A percentile compares a stretch with the other conserved stretches of the same genome.
Conservation (phyloP, 2,797 vertebrate species). For the Sebastes hubbsi region DNA sequence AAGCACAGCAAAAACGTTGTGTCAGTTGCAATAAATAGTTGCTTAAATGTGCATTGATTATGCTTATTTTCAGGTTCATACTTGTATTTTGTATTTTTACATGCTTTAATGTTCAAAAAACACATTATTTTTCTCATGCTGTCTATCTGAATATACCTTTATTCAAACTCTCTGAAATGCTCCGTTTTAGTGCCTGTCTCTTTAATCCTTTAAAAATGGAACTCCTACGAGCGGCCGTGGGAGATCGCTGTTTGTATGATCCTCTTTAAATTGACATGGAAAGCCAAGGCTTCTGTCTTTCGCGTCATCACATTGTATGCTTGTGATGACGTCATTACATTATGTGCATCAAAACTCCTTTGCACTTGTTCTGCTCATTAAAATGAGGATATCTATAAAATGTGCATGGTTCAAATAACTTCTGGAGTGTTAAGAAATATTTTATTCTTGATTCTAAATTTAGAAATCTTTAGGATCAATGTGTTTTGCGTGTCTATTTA, state of each 20-base stretch:
- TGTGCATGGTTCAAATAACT: background rate
- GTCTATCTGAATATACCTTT: background rate
- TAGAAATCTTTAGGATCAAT: too few relatives aligned
- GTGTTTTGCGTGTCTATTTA: too few relatives aligned
- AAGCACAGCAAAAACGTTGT: background rate
- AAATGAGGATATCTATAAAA: background rate
- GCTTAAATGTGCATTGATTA: rapidly evolving
- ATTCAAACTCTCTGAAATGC: background rate
- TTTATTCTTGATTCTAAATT: background rate
- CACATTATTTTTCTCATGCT: background rate
- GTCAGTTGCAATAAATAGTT: background rate
- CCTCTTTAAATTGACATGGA: background rate
- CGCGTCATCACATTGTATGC: rapidly evolving
- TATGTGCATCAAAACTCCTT: too few relatives aligned
- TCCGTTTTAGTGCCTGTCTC: background rate
- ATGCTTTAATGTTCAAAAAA: background rate
- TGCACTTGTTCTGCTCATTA: background rate
- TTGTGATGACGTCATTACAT: rapidly evolving
- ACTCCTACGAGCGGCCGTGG: background rate
- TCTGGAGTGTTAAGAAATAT: background rate
- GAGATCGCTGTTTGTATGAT: background rate
- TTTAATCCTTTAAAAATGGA: background rate
- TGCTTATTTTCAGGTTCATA: background rate
- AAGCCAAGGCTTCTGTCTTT: background rate
- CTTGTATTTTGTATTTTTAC: too few relatives aligned